These are phyloP conservation scores for Zosterops lateralis DNA, from an alignment of 2,113 vertebrate species.

Conservation along the genomic window DNA sequence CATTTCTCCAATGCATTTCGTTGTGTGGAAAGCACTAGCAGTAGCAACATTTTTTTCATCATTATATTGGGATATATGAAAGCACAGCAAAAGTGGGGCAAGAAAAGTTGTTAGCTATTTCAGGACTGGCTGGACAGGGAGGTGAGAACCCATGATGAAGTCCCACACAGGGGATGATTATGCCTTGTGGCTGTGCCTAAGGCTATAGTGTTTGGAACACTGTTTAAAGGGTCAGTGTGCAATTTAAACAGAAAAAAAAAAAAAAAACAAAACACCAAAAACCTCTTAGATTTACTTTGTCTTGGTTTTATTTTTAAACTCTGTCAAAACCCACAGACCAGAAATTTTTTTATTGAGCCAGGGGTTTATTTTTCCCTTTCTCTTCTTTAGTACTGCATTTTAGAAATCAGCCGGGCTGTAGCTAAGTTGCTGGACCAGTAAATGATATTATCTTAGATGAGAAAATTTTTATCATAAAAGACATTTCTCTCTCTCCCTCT, in stretches of 20 bases:
- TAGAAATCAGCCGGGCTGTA: not conserved
- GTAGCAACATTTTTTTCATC: not conserved
- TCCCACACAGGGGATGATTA: slow-evolving; percentile 4
- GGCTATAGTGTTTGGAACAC: slow-evolving; percentile 20
- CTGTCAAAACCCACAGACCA: slow-evolving; percentile 18
- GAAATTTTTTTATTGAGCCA: slow-evolving; percentile 2
- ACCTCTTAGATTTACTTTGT: slow-evolving; percentile 18
- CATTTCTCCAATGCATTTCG: not conserved
- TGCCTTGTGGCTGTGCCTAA: slow-evolving; percentile 50
- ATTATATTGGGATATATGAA: slow-evolving; percentile 12
- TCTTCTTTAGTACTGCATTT: not conserved
- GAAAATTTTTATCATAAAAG: not conserved
- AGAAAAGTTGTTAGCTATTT: slow-evolving; percentile 31
- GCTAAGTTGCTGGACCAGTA: not conserved
- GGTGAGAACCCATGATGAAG: not conserved
- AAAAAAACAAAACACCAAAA: not conserved
- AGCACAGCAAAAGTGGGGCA: slow-evolving; percentile 30
- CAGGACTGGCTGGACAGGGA: not conserved
- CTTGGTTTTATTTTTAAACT: slow-evolving; percentile 60
- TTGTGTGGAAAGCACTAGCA: not conserved
- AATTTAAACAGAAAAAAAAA: slow-evolving; percentile 34
- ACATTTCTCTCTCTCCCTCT: not conserved
- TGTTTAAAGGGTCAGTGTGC: slow-evolving; percentile 32
- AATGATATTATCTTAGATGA: not conserved
- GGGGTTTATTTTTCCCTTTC: not conserved